Evolutionary conservation across 2,113 vertebrate species (phyloP), one percentile per base, ranked within the genome.

Genomic region (Oreochromis tanganicae): DNA sequence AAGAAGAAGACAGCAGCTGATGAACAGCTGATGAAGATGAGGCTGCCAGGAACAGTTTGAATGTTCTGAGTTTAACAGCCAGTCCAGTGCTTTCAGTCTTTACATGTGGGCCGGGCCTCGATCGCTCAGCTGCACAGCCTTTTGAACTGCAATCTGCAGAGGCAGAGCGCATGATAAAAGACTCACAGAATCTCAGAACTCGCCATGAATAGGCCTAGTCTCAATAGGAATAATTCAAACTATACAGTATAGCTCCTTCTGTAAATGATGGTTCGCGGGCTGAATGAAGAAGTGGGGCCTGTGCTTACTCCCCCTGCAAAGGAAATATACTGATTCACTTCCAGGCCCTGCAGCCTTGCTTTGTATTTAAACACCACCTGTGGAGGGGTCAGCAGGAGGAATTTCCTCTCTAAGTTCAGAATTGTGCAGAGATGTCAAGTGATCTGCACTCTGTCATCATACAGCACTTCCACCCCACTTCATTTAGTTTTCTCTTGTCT

Each of bases 111-210:
- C 83, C 21, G 6, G 73, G 78, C 75, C 81, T 59, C 34, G 1
- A 13, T 78, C 21, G 9, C 85, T 92, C 91, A 90, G 87, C 89
- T 92, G 90, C n/a, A 38, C 63, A 9, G 82, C 50, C 87, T 88
- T 91, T 93, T 92, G 59, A 89, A 84, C 75, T 34, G 59, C 19
- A 46, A 83, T 89, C 17, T 50, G 80, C 81, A 27, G 84, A 56
- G 52, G 75, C 86, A 85, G 66, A 41, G 57, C 5, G 2, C 38
- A 11, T 9, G 10, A 90, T 90, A 66, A 91, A 87, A 83, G 79
- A 56, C 86, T 11, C 78, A 10, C 82, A 79, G 63, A 46, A 27
- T 84, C 71, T 54, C 71, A 24, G 6, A 63, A 78, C 80, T 88
- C 52, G 10, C 36, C 55, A 46, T 89, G 81, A 92, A 88, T 79